These are phyloP conservation scores for Melangyna quadrimaculata DNA, from an alignment of 2,888 invertebrate genomes.

Conservation along the genomic window DNA sequence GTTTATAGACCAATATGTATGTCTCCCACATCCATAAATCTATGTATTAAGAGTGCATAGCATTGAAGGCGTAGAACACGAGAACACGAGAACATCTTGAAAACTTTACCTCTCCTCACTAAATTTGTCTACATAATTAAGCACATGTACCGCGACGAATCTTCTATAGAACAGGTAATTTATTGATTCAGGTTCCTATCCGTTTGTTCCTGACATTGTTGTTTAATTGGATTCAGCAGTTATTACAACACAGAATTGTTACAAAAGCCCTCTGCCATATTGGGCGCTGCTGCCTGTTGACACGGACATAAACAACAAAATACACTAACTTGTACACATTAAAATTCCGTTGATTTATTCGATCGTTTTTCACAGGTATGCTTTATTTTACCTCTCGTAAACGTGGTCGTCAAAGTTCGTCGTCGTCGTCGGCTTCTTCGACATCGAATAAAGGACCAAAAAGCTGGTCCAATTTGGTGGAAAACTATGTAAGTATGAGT, in stretches of 20 bases:
- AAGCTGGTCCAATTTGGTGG: neutral
- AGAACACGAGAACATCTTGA: neutral
- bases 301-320: constrained; percentile 4
- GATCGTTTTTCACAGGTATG: constrained; percentile 12
- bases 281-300: neutral
- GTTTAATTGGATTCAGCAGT: constrained; percentile 22
- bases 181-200: constrained; percentile 1
- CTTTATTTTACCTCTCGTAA: neutral
- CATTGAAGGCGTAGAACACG: neutral
- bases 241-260: constrained; percentile 23
- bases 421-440: neutral
- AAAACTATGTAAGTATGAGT: neutral
- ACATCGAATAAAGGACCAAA: neutral
- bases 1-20: neutral
- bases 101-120: neutral
- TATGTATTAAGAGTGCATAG: neutral
- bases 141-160: constrained; percentile 1
- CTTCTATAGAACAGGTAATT: constrained; percentile 10
- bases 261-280: neutral
- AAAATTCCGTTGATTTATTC: constrained; percentile 29
- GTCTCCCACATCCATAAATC: neutral
- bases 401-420: neutral
- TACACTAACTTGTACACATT: neutral
- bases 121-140: constrained; percentile 16
- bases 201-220: constrained; percentile 6